Conservation (phyloP, 2,888 invertebrate genomes). For the Agrypnus murinus region DNA sequence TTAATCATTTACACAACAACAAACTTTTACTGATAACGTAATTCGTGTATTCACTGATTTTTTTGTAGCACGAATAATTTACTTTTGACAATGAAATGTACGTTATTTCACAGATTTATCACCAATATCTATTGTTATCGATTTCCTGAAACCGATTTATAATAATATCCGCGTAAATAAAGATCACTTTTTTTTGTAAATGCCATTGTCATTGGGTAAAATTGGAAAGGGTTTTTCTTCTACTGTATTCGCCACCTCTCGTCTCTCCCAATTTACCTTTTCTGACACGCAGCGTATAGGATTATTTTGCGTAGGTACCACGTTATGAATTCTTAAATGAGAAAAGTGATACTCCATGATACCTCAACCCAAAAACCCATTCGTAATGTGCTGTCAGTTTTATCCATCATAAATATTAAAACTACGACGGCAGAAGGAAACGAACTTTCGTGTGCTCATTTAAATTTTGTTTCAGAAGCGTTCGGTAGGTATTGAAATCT, state of each 20-base stretch:
- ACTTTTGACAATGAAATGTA: constrained; percentile 39
- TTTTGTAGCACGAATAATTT: constrained; percentile 41
- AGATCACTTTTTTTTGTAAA: constrained; percentile 15
- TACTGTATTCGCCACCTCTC: background rate
- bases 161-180: constrained; percentile 7
- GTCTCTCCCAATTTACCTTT: constrained; percentile 2
- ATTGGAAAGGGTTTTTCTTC: constrained; percentile 29
- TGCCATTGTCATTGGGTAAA: constrained; percentile 18
- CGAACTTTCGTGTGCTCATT: constrained; percentile 36
- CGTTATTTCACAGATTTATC: constrained; percentile 41
- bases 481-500: constrained; percentile 24
- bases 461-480: constrained; percentile 35
- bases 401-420: constrained; percentile 42
- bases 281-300: background rate
- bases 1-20: constrained; percentile 52
- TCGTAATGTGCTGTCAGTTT: constrained; percentile 42
- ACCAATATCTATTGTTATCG: constrained; percentile 34
- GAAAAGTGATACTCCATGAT: constrained; percentile 32
- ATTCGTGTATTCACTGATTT: constrained; percentile 48
- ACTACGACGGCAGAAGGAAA: constrained; percentile 32
- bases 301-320: constrained; percentile 26
- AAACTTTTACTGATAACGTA: constrained; percentile 50
- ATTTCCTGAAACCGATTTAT: constrained; percentile 9
- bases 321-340: constrained; percentile 37
- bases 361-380: constrained; percentile 30